phyloP scores from a whole-genome alignment of 2,888 invertebrate genomes.

The Taenaris catops region DNA sequence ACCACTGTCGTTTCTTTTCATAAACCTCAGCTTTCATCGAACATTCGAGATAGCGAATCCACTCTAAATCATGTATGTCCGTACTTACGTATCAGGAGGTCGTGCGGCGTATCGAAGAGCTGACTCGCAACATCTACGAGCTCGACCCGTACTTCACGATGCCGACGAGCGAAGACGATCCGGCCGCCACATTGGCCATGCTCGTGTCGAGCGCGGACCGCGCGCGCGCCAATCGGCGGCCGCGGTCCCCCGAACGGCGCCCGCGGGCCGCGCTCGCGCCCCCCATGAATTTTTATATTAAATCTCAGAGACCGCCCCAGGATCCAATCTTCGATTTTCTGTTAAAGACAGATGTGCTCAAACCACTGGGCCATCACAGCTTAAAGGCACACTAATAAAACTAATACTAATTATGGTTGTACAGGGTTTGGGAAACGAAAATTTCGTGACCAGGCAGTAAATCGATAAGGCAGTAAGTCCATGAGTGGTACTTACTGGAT shows the following conservation, averaged over 20 bases:
- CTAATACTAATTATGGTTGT: too few relatives aligned
- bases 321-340: too few relatives aligned
- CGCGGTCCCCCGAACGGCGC: conserved; percentile 66
- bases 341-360: too few relatives aligned
- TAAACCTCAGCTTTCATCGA: conserved; percentile 38
- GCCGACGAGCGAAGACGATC: conserved; percentile 84
- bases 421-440: too few relatives aligned
- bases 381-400: too few relatives aligned
- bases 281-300: too few relatives aligned
- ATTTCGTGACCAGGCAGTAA: too few relatives aligned
- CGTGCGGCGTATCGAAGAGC: conserved; percentile 85
- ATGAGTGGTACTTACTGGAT: too few relatives aligned
- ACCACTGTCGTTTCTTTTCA: conserved; percentile 63
- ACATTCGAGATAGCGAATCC: conserved; percentile 40
- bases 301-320: too few relatives aligned
- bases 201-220: conserved; percentile 48
- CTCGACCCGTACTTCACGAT: conserved; percentile 87
- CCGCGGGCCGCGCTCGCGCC: conserved; percentile 83
- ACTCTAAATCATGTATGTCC: conserved; percentile 72
- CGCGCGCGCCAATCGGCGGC: conserved; percentile 56
- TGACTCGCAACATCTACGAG: conserved; percentile 85
- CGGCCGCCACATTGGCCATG: conserved; percentile 71
- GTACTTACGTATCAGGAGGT: conserved; percentile 84
- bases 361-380: too few relatives aligned
- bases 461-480: too few relatives aligned